Conservation (phyloP, 2,888 invertebrate species). For the Axea sp. region DNA sequence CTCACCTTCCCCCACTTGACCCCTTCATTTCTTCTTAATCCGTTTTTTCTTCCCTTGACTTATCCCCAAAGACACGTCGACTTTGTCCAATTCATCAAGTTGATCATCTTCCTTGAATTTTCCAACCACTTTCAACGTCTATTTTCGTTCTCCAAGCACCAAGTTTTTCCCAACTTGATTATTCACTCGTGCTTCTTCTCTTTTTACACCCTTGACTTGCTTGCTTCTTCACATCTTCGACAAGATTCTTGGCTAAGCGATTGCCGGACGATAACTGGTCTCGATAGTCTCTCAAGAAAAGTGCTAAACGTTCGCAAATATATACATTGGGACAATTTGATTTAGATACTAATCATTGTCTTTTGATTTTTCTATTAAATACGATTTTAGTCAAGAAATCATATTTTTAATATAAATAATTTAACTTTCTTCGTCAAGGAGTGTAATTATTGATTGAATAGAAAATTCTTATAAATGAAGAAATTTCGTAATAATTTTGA, state of each 20-base stretch:
- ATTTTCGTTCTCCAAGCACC: constrained; percentile 42
- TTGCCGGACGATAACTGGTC: constrained; percentile 51
- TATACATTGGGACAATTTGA: constrained; percentile 7
- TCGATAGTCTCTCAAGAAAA: constrained; percentile 49
- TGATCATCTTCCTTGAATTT: constrained; percentile 39
- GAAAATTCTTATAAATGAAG: too few species aligned
- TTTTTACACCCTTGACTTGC: constrained; percentile 66
- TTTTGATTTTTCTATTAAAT: constrained; percentile 1
- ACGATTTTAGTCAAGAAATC: too few species aligned
- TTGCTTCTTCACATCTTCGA: constrained; percentile 64
- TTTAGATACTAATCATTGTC: background rate
- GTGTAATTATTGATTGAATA: too few species aligned
- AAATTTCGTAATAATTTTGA: too few species aligned
- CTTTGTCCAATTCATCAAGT: constrained; percentile 15
- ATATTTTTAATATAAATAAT: too few species aligned
- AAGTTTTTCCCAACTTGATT: constrained; percentile 43
- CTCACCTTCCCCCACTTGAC: constrained; percentile 53
- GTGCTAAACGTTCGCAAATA: constrained; percentile 44
- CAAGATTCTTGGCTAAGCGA: constrained; percentile 52
- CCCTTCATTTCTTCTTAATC: constrained; percentile 45
- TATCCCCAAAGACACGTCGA: constrained; percentile 6
- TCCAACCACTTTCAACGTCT: constrained; percentile 32
- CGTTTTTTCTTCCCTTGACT: constrained; percentile 57
- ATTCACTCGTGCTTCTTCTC: constrained; percentile 49
- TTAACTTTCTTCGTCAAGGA: too few species aligned